Conservation (phyloP, 1,140 invertebrate genomes). For the Dendroctonus valens region DNA sequence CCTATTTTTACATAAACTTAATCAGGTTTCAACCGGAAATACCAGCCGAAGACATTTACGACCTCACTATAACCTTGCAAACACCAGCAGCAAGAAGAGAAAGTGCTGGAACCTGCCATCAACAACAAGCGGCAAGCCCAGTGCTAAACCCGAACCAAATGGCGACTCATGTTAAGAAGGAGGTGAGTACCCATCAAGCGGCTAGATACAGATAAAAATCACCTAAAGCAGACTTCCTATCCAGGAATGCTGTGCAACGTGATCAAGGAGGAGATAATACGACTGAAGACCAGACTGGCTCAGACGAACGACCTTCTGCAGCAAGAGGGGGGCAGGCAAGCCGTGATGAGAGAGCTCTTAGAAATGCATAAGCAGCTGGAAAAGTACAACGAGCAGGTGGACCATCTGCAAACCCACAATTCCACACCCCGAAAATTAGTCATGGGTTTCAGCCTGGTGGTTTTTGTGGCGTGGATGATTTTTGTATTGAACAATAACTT, state of each 20-base stretch:
- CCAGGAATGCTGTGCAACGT: conserved; percentile 4
- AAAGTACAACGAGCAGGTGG: conserved; percentile 28
- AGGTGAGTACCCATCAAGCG: neutral
- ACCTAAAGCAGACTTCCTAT: conserved; percentile 4
- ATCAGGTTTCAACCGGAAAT: neutral
- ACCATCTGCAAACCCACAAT: conserved; percentile 34
- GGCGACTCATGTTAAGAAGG: neutral
- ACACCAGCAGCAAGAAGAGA: neutral
- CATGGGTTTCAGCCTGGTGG: conserved; percentile 3
- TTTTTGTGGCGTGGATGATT: conserved; percentile 19
- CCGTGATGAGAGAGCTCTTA: conserved; percentile 13
- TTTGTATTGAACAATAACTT: conserved; percentile 8
- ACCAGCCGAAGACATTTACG: neutral
- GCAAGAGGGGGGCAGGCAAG: conserved; percentile 5
- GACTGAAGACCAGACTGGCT: conserved; percentile 13
- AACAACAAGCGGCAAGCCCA: neutral
- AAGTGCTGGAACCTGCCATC: neutral
- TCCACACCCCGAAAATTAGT: conserved; percentile 2
- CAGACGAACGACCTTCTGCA: conserved; percentile 2
- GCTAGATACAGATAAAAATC: neutral
- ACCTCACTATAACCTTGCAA: neutral
- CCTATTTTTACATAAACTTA: neutral
- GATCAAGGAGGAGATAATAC: conserved; percentile 2
- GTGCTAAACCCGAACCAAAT: neutral
- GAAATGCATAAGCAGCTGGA: conserved; percentile 33